Evolutionary conservation across 1,140 invertebrate species (phyloP).

Genomic region (Papilio xuthus): DNA sequence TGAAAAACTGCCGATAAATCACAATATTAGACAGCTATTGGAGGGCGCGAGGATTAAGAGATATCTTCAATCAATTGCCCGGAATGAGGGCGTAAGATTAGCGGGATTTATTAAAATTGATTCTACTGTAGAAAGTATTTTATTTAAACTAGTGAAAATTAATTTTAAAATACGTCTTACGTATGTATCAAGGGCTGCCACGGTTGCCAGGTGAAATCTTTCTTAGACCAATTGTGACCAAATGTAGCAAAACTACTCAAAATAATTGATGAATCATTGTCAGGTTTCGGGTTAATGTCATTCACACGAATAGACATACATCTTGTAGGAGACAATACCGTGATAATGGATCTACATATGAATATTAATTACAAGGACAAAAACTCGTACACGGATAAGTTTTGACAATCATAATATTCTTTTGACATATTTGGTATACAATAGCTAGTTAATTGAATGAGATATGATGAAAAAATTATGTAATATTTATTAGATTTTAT

Average conservation of each 20-base stretch:
- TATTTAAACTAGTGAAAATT: background rate
- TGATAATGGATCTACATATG: background rate
- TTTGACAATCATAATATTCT: background rate
- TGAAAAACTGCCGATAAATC: constrained; percentile 59
- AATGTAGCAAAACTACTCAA: background rate
- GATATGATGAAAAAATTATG: background rate
- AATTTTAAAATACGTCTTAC: background rate
- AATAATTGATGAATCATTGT: background rate
- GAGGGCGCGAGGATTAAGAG: constrained; percentile 48
- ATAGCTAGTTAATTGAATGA: background rate
- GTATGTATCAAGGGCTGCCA: background rate
- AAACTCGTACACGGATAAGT: background rate
- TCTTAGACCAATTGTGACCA: background rate
- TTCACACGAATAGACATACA: background rate
- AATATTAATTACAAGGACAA: background rate
- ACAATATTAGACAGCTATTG: constrained; percentile 57
- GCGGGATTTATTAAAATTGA: constrained; percentile 27
- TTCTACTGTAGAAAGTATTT: background rate
- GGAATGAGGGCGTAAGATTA: constrained; percentile 40
- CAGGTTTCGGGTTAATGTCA: background rate
- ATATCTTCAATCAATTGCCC: constrained; percentile 56
- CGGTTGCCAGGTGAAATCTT: background rate
- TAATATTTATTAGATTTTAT: background rate
- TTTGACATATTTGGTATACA: background rate
- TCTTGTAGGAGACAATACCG: background rate